A percentile compares a stretch with the other conserved stretches of the same genome.
These are phyloP conservation scores for Carpatolechia fugitivella DNA, from an alignment of 2,888 invertebrate genomes.

Conservation along the genomic window DNA sequence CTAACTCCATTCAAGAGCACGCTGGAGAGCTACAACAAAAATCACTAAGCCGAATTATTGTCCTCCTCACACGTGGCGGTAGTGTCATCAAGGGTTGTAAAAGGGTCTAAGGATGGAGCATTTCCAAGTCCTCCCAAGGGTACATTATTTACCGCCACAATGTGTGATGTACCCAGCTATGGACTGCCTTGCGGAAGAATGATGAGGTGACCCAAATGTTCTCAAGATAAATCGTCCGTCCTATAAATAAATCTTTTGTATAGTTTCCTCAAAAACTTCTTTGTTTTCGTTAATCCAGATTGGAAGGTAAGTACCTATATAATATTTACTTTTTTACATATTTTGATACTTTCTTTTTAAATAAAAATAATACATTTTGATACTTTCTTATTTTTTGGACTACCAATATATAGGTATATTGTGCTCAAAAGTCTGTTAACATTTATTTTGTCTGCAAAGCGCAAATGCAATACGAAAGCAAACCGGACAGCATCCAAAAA, in stretches of 20 bases:
- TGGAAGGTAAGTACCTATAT: too few relatives aligned
- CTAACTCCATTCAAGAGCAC: not conserved
- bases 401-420: too few relatives aligned
- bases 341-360: too few relatives aligned
- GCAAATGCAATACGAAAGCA: too few relatives aligned
- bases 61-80: slow-evolving; percentile 14
- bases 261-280: not conserved
- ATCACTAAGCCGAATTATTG: slow-evolving; percentile 23
- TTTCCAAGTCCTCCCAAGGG: slow-evolving; percentile 52
- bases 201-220: slow-evolving; percentile 44
- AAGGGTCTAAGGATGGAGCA: slow-evolving; percentile 45
- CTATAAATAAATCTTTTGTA: not conserved
- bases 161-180: slow-evolving; percentile 39
- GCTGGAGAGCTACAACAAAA: slow-evolving; percentile 13
- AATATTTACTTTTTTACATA: too few relatives aligned
- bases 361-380: too few relatives aligned
- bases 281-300: not conserved
- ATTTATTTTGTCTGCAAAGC: too few relatives aligned
- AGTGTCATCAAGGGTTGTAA: slow-evolving; percentile 45
- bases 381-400: too few relatives aligned
- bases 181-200: slow-evolving; percentile 40
- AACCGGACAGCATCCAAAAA: too few relatives aligned
- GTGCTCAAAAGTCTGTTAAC: too few relatives aligned
- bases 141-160: slow-evolving; percentile 45
- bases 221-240: slow-evolving; percentile 28